Evolutionary conservation across 2,888 invertebrate genomes (phyloP), one percentile per base, ranked within the genome.

Genomic region (Heliconius charithonia): DNA sequence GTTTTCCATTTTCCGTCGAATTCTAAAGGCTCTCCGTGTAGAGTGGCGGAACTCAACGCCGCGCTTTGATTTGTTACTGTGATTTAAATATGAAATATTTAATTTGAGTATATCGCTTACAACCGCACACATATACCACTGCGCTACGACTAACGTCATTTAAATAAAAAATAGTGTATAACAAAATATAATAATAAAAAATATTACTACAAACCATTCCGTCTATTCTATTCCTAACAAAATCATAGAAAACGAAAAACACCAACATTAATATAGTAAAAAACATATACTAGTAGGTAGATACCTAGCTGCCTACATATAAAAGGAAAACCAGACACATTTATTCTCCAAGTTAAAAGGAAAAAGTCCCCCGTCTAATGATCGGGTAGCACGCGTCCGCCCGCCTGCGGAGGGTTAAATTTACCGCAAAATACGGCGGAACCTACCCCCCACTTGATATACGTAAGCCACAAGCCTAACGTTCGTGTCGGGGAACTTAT

Each of bases 251-350:
- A 51, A 51, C 71, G 1, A 45, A 71, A 4, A 56, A 27, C 9
- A 29, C 2, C 0, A 27, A 13, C 25, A 63, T n/a, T n/a, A n/a
- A n/a, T n/a, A 6, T 63, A 25, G 25, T 3, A 63, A 27, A 37
- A 37, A 37, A 37, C 37, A 37, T 37, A 37, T 10, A 32, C 29
- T 29, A 6, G 6, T 32, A 37, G 37, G 13, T 25, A 62, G 4
- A 25, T 51, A 19, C 12, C 10, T 59, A 59, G 3, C 59, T 59
- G n/a, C 13, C 25, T 62, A 41, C 16, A 12, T 73, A 25, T 56
- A 73, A 56, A 78, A 63, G 74, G 65, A 80, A 73, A 65, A 32
- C 79, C 70, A 80, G 76, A 76, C 76, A 62, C 69, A 80, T 80
- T 69, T 79, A 79, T 80, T 78, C 80, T 78, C 9, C 59, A 73